phyloP scores from a whole-genome alignment of 2,113 vertebrate species.

The Orientallactaga bullata region DNA sequence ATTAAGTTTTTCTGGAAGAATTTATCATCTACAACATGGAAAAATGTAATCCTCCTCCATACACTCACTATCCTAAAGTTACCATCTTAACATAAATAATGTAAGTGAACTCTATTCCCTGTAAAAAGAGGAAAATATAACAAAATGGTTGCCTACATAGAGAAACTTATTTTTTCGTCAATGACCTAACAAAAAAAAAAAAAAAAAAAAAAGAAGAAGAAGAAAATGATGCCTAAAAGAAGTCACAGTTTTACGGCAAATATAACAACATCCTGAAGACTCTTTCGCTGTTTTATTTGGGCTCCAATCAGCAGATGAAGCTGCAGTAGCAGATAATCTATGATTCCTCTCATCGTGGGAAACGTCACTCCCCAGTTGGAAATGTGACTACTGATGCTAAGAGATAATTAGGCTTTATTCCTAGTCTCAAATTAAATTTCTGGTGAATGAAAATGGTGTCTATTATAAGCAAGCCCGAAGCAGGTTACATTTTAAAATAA shows the following conservation, averaged over 20 bases:
- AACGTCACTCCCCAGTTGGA: background rate
- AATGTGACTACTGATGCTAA: background rate
- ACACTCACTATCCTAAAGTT: background rate
- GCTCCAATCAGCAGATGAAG: background rate
- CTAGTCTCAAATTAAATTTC: slow-evolving; percentile 69
- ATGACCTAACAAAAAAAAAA: background rate
- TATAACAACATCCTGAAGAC: background rate
- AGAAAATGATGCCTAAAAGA: background rate
- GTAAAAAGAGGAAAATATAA: background rate
- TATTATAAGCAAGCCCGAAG: slow-evolving; percentile 52
- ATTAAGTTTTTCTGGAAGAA: background rate
- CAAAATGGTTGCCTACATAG: background rate
- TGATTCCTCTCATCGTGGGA: background rate
- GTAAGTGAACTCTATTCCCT: background rate
- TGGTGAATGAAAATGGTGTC: slow-evolving; percentile 62
- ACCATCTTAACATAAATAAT: background rate
- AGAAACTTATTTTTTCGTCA: background rate
- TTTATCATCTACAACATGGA: background rate
- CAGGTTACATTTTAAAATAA: slow-evolving; percentile 63
- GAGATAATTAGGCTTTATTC: slow-evolving; percentile 67
- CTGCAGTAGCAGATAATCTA: background rate
- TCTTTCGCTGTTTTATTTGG: background rate
- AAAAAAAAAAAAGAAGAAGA: too few species aligned
- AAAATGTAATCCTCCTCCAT: background rate
- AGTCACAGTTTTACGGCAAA: background rate